These are phyloP conservation scores for Acanthiza pusilla DNA, from an alignment of 2,797 vertebrate genomes.

Conservation along the genomic window DNA sequence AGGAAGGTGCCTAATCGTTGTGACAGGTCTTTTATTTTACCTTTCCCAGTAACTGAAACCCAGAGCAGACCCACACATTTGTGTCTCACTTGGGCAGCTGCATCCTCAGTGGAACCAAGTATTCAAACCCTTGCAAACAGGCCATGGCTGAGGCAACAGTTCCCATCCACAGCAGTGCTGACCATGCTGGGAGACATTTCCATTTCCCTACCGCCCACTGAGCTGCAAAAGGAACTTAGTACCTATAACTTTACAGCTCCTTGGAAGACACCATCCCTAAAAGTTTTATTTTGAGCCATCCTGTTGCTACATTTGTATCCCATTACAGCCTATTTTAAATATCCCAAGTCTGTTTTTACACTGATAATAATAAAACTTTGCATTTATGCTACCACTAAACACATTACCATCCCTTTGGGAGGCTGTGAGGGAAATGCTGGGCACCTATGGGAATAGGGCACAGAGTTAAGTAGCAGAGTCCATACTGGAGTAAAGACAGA, in stretches of 20 bases:
- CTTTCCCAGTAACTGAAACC: not conserved
- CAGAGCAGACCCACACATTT: not conserved
- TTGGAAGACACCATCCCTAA: not conserved
- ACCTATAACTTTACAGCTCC: not conserved
- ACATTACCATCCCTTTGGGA: not conserved
- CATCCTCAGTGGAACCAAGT: not conserved
- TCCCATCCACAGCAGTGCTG: not conserved
- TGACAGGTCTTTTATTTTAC: not conserved
- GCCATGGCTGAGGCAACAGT: not conserved
- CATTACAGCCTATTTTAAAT: not conserved
- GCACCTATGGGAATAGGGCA: not conserved
- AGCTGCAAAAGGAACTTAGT: not conserved
- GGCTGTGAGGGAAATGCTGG: not conserved
- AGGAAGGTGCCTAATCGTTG: not conserved
- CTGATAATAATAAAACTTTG: not conserved
- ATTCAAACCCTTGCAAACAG: not conserved
- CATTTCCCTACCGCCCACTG: not conserved
- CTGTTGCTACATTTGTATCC: not conserved
- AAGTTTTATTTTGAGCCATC: not conserved
- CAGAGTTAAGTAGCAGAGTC: not conserved
- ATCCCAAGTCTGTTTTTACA: not conserved
- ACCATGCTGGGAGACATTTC: not conserved
- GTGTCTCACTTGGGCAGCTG: not conserved
- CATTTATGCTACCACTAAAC: not conserved
- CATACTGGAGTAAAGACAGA: not conserved